Conservation (phyloP, 1,140 invertebrate genomes). For the Rhopalosiphum maidis region DNA sequence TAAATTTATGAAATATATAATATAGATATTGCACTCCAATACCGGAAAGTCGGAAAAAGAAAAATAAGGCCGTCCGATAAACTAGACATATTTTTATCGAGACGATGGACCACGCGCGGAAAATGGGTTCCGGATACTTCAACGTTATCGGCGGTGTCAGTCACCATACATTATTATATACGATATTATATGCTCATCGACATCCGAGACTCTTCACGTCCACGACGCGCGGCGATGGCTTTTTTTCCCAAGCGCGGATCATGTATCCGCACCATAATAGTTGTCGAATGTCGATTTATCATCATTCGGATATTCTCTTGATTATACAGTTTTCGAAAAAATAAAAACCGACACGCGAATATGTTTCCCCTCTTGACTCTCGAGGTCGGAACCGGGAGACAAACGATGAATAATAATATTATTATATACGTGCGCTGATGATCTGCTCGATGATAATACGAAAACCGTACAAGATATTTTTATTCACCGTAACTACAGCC, state of each 20-base stretch:
- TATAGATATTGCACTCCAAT: not conserved
- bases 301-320: not conserved
- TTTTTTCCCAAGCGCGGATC: not conserved
- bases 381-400: not conserved
- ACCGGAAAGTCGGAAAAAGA: not conserved
- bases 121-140: conserved; percentile 3
- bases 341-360: not conserved
- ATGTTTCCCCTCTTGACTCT: not conserved
- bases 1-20: not conserved
- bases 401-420: not conserved
- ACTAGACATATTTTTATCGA: not conserved
- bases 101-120: not conserved
- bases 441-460: not conserved
- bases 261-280: not conserved
- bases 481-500: no score
- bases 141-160: not conserved
- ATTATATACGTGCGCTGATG: not conserved
- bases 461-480: not conserved
- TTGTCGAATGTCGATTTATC: not conserved
- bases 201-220: not conserved
- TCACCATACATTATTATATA: not conserved
- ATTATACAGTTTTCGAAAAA: not conserved
- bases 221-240: not conserved
- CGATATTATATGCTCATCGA: not conserved
- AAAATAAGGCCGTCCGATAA: not conserved